phyloP scores from a whole-genome alignment of 1,140 invertebrate genomes.

The Listronotus oregonensis region DNA sequence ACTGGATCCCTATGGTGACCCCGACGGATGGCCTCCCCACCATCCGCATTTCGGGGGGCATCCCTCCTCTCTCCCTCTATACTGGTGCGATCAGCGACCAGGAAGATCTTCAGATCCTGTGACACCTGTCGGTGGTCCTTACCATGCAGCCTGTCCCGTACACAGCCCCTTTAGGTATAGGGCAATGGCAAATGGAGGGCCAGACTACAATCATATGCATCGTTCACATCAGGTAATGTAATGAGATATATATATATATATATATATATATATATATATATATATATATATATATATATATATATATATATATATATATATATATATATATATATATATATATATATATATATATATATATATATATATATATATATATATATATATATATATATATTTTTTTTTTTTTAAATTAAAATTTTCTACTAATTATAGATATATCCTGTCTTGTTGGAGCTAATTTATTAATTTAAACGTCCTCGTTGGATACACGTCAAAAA shows the following conservation, averaged over 20 bases:
- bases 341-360: slow-evolving; percentile 14
- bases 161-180: slow-evolving; percentile 68
- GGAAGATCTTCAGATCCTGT: slow-evolving; percentile 54
- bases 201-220: slow-evolving; percentile 38
- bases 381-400: not conserved
- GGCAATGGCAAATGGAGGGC: slow-evolving; percentile 61
- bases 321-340: slow-evolving; percentile 17
- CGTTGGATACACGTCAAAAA: too few species aligned
- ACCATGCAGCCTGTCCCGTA: slow-evolving; percentile 63
- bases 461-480: too few species aligned
- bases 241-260: slow-evolving; percentile 16
- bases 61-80: slow-evolving; percentile 43
- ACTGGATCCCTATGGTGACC: slow-evolving; percentile 55
- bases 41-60: slow-evolving; percentile 39
- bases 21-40: slow-evolving; percentile 45
- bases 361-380: slow-evolving; percentile 12
- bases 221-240: slow-evolving; percentile 39
- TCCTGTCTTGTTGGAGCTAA: too few species aligned
- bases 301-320: slow-evolving; percentile 19
- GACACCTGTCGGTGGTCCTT: slow-evolving; percentile 51
- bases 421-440: too few species aligned
- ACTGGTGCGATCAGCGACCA: slow-evolving; percentile 52
- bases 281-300: slow-evolving; percentile 22
- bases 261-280: slow-evolving; percentile 18
- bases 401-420: too few species aligned